Evolutionary conservation across 2,888 invertebrate genomes (phyloP).

Genomic region (Eledona agricola): DNA sequence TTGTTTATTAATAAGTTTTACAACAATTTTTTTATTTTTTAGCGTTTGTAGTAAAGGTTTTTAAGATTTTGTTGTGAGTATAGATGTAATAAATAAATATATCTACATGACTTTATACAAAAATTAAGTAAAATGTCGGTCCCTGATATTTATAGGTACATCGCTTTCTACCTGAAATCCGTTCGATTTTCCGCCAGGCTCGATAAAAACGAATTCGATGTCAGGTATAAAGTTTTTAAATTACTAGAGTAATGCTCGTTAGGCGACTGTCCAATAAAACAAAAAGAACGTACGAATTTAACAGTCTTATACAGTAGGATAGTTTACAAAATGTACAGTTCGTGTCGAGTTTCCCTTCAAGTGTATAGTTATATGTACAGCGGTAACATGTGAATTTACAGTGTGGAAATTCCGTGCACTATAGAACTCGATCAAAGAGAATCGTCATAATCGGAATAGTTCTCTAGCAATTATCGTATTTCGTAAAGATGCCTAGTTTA

Average conservation of each 20-base stretch:
- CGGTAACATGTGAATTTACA: slow-evolving; percentile 51
- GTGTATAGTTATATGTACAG: slow-evolving; percentile 53
- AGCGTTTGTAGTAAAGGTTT: slow-evolving; percentile 54
- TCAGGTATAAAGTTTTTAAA: slow-evolving; percentile 40
- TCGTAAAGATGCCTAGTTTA: slow-evolving; percentile 80
- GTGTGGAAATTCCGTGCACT: slow-evolving; percentile 36
- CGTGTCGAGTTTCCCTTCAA: slow-evolving; percentile 30
- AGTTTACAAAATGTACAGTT: slow-evolving; percentile 57
- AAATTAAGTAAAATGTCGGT: slow-evolving; percentile 59
- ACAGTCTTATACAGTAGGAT: slow-evolving; percentile 57
- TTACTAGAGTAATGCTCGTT: slow-evolving; percentile 36
- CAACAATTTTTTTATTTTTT: slow-evolving; percentile 51
- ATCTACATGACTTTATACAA: slow-evolving; percentile 63
- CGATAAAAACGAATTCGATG: slow-evolving; percentile 24
- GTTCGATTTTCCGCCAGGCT: slow-evolving; percentile 15
- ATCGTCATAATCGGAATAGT: slow-evolving; percentile 37
- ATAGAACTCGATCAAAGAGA: slow-evolving; percentile 37
- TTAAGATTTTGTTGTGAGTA: slow-evolving; percentile 63
- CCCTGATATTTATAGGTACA: slow-evolving; percentile 58
- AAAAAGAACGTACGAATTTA: slow-evolving; percentile 44
- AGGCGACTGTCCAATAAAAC: slow-evolving; percentile 42
- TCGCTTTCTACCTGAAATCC: slow-evolving; percentile 47
- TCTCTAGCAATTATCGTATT: slow-evolving; percentile 76
- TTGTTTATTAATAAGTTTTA: slow-evolving; percentile 58
- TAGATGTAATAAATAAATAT: slow-evolving; percentile 63